phyloP scores from a whole-genome alignment of 2,113 vertebrate genomes.

The human region GRCh38 chr11:89039501-89040000 shows the following conservation, averaged over 20 bases:
- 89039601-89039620: background rate
- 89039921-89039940: too few species aligned
- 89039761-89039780: background rate
- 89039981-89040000: too few species aligned
- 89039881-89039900: too few species aligned
- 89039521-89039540: background rate
- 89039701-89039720: background rate
- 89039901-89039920: too few species aligned
- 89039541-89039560: background rate
- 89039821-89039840: background rate
- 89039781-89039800: background rate
- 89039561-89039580: background rate
- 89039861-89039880: too few species aligned
- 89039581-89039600: background rate
- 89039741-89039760: background rate
- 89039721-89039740: background rate
- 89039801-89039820: background rate
- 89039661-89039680: background rate
- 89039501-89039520: background rate
- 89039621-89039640: background rate
- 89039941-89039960: too few species aligned
- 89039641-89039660: background rate
- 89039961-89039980: too few species aligned
- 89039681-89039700: background rate
- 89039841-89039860: too few species aligned